phyloP scores from a whole-genome alignment of 2,113 vertebrate species.

The Dicaeum eximium region DNA sequence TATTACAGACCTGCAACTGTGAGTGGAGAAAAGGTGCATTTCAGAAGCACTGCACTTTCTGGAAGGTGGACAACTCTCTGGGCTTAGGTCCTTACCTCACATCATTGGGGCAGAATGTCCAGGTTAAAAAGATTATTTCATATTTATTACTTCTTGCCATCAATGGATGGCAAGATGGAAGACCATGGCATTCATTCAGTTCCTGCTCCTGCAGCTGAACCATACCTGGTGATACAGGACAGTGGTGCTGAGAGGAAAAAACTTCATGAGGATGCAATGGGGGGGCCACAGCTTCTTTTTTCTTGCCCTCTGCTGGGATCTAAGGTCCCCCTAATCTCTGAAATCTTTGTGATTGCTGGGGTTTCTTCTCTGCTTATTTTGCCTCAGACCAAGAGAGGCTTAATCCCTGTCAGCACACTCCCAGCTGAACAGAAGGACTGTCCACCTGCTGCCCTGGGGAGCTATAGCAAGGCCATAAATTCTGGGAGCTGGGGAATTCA shows the following conservation, averaged over 20 bases:
- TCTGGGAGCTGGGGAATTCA: slow-evolving; percentile 2
- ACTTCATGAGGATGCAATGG: background rate
- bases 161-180: background rate
- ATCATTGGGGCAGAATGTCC: background rate
- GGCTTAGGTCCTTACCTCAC: background rate
- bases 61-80: background rate
- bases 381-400: background rate
- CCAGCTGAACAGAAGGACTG: slow-evolving; percentile 34
- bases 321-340: background rate
- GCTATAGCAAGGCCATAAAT: background rate
- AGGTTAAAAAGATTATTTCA: background rate
- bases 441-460: slow-evolving; percentile 54
- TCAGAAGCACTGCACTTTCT: background rate
- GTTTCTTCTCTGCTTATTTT: background rate
- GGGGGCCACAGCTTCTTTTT: background rate
- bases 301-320: background rate
- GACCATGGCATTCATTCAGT: background rate
- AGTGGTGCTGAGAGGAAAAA: background rate
- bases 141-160: background rate
- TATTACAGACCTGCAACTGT: background rate
- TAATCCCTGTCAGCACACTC: background rate
- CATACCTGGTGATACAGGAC: rapidly evolving
- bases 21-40: background rate
- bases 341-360: background rate
- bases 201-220: background rate